These are phyloP conservation scores for Caerostris darwini DNA, from an alignment of 1,140 invertebrate genomes.

Conservation along the genomic window DNA sequence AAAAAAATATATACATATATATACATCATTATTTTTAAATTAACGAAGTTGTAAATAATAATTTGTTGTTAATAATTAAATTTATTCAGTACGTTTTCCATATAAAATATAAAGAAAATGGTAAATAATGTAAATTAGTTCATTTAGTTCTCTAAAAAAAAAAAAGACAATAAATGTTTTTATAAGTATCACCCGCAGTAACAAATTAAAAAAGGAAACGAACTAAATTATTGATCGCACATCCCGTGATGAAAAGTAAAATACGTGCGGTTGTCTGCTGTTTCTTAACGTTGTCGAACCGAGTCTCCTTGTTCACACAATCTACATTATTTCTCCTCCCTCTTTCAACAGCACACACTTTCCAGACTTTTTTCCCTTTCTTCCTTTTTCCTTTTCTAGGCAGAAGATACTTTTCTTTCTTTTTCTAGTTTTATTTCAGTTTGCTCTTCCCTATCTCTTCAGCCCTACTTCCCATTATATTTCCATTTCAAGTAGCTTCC, in stretches of 20 bases:
- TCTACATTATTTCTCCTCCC: conserved; percentile 62
- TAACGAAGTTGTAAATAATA: too few relatives aligned
- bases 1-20: too few relatives aligned
- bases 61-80: too few relatives aligned
- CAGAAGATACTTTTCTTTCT: background rate
- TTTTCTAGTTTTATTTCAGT: background rate
- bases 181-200: too few relatives aligned
- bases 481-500: conserved; percentile 72
- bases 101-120: too few relatives aligned
- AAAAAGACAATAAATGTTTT: too few relatives aligned
- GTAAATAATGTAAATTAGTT: too few relatives aligned
- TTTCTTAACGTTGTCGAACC: conserved; percentile 64
- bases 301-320: conserved; percentile 66
- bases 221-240: conserved; percentile 57
- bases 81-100: too few relatives aligned
- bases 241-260: conserved; percentile 57
- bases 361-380: background rate
- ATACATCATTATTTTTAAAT: too few relatives aligned
- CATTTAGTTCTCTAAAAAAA: too few relatives aligned
- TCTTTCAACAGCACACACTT: conserved; percentile 31
- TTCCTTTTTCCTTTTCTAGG: background rate
- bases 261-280: conserved; percentile 44
- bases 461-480: conserved; percentile 72
- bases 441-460: conserved; percentile 53
- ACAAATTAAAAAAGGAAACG: too few relatives aligned